These are phyloP conservation scores for Carollia perspicillata DNA, from an alignment of 2,113 vertebrate genomes.

Conservation along the genomic window DNA sequence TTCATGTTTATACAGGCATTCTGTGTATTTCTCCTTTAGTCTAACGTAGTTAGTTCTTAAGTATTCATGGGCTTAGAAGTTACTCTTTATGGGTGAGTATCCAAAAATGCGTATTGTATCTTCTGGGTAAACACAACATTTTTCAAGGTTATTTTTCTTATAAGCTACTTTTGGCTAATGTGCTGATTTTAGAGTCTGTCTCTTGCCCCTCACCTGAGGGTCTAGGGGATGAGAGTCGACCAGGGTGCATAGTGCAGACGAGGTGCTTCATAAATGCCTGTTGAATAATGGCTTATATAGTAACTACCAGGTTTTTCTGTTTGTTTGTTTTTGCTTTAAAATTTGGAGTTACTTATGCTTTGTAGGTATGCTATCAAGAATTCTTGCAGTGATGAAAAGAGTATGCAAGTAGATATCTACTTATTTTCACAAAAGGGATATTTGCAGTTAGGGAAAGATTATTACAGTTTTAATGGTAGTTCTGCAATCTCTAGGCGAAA, in stretches of 20 bases:
- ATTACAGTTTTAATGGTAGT: constrained; percentile 17
- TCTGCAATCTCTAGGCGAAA: not conserved
- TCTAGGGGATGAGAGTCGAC: not conserved
- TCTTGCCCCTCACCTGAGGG: not conserved
- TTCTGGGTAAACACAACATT: not conserved
- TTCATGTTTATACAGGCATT: not conserved
- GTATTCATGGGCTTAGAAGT: not conserved
- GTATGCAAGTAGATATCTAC: constrained; percentile 11
- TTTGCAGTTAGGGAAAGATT: constrained; percentile 23
- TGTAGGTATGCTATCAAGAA: constrained; percentile 37
- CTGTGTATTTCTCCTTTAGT: constrained; percentile 20
- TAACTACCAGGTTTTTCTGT: not conserved
- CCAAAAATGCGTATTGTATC: not conserved
- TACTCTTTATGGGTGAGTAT: not conserved
- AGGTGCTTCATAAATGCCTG: not conserved
- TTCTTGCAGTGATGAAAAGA: constrained; percentile 6
- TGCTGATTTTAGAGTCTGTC: not conserved
- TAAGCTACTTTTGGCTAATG: not conserved
- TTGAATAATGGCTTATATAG: not conserved
- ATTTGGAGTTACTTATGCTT: constrained; percentile 17
- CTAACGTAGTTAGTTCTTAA: not conserved
- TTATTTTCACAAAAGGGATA: constrained; percentile 40
- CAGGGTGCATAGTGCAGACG: not conserved
- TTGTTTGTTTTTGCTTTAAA: not conserved
- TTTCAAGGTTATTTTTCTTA: not conserved